Conservation (phyloP, 2,113 vertebrate species). For the Tetrao urogallus region DNA sequence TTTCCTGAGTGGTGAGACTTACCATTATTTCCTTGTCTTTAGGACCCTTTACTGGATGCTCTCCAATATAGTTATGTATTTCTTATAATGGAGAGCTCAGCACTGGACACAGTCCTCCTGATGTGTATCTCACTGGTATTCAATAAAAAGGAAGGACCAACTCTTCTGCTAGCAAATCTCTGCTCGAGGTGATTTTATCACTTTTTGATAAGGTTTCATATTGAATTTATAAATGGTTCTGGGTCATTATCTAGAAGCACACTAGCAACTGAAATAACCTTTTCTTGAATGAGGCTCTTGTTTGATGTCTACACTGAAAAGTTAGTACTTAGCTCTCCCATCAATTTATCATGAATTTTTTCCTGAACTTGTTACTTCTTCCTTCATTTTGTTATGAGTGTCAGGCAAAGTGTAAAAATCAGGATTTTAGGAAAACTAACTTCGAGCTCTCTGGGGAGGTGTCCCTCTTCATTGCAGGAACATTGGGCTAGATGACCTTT, state of each 20-base stretch:
- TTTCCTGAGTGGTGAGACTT: neutral
- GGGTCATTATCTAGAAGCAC: neutral
- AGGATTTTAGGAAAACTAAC: no score
- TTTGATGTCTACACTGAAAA: neutral
- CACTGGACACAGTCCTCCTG: neutral
- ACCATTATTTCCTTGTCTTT: neutral
- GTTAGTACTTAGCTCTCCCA: neutral
- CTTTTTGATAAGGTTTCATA: neutral
- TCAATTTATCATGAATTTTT: neutral
- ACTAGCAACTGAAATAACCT: neutral
- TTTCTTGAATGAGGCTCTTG: neutral
- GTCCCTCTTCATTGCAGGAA: no score
- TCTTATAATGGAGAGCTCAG: neutral
- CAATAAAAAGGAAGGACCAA: neutral
- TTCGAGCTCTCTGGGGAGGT: no score
- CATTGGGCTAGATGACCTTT: no score
- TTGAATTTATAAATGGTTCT: neutral
- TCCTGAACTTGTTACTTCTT: neutral
- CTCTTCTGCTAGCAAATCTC: neutral
- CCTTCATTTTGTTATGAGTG: neutral
- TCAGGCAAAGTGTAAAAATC: no score
- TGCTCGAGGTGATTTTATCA: neutral
- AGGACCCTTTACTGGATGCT: neutral
- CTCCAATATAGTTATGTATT: fast-evolving
- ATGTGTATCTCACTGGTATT: neutral